Percentiles rank a stretch among this genome's conserved stretches.
phyloP scores from a whole-genome alignment of 2,113 vertebrate species.

The Etheostoma cragini region DNA sequence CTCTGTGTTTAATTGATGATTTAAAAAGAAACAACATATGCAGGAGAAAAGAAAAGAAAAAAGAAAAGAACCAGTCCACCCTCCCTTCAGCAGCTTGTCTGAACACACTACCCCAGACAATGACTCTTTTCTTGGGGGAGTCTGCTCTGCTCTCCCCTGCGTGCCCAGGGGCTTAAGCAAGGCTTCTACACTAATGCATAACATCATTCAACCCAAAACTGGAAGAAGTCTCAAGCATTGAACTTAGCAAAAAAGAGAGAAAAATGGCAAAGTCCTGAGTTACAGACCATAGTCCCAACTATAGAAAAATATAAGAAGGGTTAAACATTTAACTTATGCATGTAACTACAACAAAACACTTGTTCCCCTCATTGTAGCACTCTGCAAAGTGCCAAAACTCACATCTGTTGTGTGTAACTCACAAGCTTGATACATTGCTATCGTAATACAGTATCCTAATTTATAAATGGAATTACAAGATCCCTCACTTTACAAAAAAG shows the following conservation, averaged over 20 bases:
- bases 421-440: constrained; percentile 49
- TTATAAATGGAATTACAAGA: constrained; percentile 69
- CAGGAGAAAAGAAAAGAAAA: background rate
- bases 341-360: constrained; percentile 55
- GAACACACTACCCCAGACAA: constrained; percentile 50
- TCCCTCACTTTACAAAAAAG: constrained; percentile 43
- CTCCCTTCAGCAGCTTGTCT: constrained; percentile 61
- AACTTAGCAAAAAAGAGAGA: constrained; percentile 10
- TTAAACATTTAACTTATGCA: constrained; percentile 38
- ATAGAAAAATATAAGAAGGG: constrained; percentile 21
- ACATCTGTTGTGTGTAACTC: constrained; percentile 70
- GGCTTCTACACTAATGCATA: constrained; percentile 65
- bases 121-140: constrained; percentile 62
- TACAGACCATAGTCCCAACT: background rate
- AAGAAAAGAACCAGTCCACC: constrained; percentile 6
- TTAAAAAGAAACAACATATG: constrained; percentile 34
- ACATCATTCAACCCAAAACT: constrained; percentile 68
- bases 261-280: background rate
- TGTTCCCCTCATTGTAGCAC: constrained; percentile 34
- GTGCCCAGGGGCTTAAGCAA: constrained; percentile 57
- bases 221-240: constrained; percentile 47
- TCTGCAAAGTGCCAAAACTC: constrained; percentile 46
- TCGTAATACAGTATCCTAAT: constrained; percentile 55
- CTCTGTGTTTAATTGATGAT: constrained; percentile 43
- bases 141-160: constrained; percentile 47